phyloP scores from a whole-genome alignment of 1,140 invertebrate species.

The Drosophila athabasca region DNA sequence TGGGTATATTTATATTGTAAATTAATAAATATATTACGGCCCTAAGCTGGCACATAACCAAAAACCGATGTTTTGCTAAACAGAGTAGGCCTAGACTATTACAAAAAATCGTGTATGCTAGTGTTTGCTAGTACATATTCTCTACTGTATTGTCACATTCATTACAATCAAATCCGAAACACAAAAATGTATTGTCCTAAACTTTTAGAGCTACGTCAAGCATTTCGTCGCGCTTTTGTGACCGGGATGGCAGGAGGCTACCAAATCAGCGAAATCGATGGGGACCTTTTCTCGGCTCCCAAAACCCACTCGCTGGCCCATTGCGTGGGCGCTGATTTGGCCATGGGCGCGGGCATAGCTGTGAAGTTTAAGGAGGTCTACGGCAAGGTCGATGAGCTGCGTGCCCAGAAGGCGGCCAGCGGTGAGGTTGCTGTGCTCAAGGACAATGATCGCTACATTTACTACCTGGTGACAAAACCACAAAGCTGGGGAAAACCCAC shows the following conservation, averaged over 20 bases:
- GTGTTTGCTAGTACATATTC: background rate
- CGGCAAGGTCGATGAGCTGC: slow-evolving; percentile 81
- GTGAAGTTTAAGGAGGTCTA: slow-evolving; percentile 84
- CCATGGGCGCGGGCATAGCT: slow-evolving; percentile 88
- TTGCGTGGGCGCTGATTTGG: slow-evolving; percentile 87
- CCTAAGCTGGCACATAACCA: slow-evolving; percentile 17
- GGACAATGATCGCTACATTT: slow-evolving; percentile 84
- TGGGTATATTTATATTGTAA: slow-evolving; percentile 61
- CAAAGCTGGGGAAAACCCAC: slow-evolving; percentile 84
- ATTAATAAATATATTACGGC: slow-evolving; percentile 48
- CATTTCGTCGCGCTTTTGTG: slow-evolving; percentile 62
- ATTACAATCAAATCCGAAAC: background rate
- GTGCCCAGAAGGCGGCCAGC: slow-evolving; percentile 63
- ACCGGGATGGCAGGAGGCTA: slow-evolving; percentile 48
- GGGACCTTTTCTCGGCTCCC: slow-evolving; percentile 86
- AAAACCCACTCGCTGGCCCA: slow-evolving; percentile 85
- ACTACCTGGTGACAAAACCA: slow-evolving; percentile 86
- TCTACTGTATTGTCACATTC: slow-evolving; percentile 5
- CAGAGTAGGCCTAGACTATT: too few species aligned
- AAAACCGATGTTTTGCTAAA: slow-evolving; percentile 2
- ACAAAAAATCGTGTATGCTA: background rate
- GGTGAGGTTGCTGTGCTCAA: slow-evolving; percentile 86
- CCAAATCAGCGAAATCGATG: slow-evolving; percentile 80
- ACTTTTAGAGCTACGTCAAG: slow-evolving; percentile 62
- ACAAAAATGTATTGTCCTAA: slow-evolving; percentile 55